Base-by-base conservation (phyloP, 2,888 invertebrate species). In the Nomada goodeniana region DNA sequence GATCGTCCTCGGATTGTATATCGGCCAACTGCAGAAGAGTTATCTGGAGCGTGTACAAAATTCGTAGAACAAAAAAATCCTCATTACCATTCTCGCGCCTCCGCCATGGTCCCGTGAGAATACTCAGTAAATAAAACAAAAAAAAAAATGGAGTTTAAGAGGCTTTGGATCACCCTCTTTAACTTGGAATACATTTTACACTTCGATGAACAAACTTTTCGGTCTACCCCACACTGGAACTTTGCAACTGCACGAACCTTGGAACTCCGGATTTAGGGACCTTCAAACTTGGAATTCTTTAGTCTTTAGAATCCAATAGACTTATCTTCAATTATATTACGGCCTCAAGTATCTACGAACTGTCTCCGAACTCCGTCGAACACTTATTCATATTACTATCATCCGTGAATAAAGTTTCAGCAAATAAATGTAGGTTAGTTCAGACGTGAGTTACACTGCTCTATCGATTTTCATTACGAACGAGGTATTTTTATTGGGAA, bases 311-410 rank as follows among this genome's bases (percentile, higher is more conserved):
- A 61, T 64, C 52, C 64, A 15, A 10, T 20, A 57, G 55, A 73
- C 64, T 55, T 64, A 57, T 64, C 55, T 73, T 73, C 64, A 73
- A 64, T 73, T 47, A 57, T 20, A 73, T 29, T 26, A 64, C 20
- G 29, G 44, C 44, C 64, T 20, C 55, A n/a, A 53, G 15, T 11
- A 36, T 57, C n/a, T 26, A 13, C 11, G 20, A 59, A 29, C 26
- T 13, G 47, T n/a, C 5, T 0, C 15, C 59, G 2, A 55, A 55
- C 55, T 68, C 29, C 11, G 26, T 47, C 10, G 29, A 47, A n/a
- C 57, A 29, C 59, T 59, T 13, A 44, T 59, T 59, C 57, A 18
- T 59, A 47, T 42, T 44, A 18, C 70, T 50, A 20, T 60, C 59
- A 29, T 20, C 47, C 29, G 4, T 29, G 20, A 69, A 44, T 15